Evolutionary conservation across 2,797 vertebrate genomes (phyloP).

Genomic region (Rousettus madagascariensis): DNA sequence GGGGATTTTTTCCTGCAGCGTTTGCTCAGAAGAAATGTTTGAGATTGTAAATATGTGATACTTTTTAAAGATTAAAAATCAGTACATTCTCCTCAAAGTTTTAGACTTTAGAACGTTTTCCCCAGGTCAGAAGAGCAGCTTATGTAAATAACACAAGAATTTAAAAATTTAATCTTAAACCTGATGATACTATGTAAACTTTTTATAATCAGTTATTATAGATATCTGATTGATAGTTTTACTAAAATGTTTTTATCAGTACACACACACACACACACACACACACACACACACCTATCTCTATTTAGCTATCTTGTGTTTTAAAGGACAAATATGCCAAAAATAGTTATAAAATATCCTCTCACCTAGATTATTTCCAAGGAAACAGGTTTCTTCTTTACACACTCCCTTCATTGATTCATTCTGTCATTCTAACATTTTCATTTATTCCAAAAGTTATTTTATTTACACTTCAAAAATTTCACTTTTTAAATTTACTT

Average conservation of each 20-base stretch:
- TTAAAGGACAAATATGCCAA: not conserved
- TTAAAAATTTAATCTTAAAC: not conserved
- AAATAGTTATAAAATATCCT: not conserved
- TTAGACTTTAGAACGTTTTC: not conserved
- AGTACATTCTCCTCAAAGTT: not conserved
- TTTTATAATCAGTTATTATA: not conserved
- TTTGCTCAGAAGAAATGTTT: conserved; percentile 1
- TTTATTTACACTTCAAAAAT: not conserved
- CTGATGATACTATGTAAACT: not conserved
- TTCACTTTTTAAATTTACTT: not conserved
- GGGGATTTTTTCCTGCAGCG: not conserved
- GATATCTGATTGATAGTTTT: not conserved
- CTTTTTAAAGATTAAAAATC: not conserved
- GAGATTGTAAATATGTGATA: not conserved
- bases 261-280: too few species aligned
- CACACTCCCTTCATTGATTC: not conserved
- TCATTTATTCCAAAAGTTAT: not conserved
- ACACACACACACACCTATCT: not conserved
- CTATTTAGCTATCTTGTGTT: not conserved
- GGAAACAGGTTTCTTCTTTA: not conserved
- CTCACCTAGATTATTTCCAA: not conserved
- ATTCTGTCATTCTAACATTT: not conserved
- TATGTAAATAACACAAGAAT: not conserved
- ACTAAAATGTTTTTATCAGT: not conserved
- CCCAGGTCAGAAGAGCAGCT: not conserved